Percentiles rank a stretch among this genome's conserved stretches.
phyloP scores from a whole-genome alignment of 2,113 vertebrate species.

The Chloropsis cyanopogon region DNA sequence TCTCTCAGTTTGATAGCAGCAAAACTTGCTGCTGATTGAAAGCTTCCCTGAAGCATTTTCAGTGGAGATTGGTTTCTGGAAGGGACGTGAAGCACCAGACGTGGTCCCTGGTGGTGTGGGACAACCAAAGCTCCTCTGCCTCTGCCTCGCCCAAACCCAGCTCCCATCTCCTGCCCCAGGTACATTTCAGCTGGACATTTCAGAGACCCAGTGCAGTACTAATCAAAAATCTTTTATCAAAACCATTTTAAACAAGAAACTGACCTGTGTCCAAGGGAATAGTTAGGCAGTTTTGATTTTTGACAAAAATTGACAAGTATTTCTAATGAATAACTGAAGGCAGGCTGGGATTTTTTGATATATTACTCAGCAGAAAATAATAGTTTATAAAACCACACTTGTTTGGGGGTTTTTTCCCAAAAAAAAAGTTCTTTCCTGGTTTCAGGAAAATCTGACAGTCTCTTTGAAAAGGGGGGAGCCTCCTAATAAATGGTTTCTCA shows the following conservation, averaged over 20 bases:
- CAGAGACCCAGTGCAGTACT: background rate
- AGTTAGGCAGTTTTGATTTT: background rate
- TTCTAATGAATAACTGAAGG: background rate
- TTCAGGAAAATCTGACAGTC: background rate
- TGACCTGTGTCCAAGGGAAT: background rate
- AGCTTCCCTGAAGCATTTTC: background rate
- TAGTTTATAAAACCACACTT: background rate
- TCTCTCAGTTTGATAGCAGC: background rate
- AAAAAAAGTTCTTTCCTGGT: background rate
- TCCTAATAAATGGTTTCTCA: background rate
- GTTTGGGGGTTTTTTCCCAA: background rate
- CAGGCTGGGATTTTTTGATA: background rate
- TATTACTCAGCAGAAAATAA: background rate
- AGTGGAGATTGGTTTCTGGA: background rate
- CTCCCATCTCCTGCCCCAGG: background rate
- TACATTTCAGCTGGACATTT: background rate
- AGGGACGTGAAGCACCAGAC: background rate
- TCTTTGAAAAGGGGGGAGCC: background rate
- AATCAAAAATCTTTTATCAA: background rate
- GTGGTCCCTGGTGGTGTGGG: background rate
- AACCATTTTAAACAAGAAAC: background rate
- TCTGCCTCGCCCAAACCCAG: accelerated
- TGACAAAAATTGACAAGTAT: background rate
- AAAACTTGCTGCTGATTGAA: background rate
- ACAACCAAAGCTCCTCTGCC: background rate